Conservation (phyloP, 2,113 vertebrate species). For the Tragulus kanchil region DNA sequence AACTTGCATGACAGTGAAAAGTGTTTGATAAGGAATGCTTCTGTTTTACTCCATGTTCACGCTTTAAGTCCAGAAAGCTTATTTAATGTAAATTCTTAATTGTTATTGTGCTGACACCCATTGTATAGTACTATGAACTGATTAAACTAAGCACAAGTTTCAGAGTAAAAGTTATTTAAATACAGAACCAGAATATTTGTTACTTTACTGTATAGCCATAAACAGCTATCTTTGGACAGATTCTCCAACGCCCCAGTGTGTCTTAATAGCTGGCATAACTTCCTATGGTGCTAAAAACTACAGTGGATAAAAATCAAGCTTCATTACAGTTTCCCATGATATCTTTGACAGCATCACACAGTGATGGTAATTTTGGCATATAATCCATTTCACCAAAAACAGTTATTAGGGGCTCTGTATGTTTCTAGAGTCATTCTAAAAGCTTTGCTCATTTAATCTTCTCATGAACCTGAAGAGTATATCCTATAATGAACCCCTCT, state of each 20-base stretch:
- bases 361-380: background rate
- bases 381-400: background rate
- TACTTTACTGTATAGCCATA: background rate
- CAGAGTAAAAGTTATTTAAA: background rate
- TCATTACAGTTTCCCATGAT: background rate
- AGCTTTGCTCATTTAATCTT: background rate
- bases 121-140: background rate
- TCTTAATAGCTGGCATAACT: background rate
- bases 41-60: background rate
- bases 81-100: background rate
- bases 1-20: constrained; percentile 24
- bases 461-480: background rate
- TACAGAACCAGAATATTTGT: background rate
- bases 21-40: background rate
- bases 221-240: background rate
- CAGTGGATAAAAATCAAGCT: constrained; percentile 1
- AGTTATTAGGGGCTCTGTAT: background rate
- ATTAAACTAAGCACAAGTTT: background rate
- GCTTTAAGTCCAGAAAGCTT: background rate
- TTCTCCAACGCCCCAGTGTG: background rate
- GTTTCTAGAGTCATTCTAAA: background rate
- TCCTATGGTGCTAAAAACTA: background rate
- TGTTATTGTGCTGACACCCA: background rate
- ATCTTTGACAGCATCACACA: background rate
- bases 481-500: background rate